Evolutionary conservation across 1,140 invertebrate genomes (phyloP).

Genomic region (Nasonia vitripennis): DNA sequence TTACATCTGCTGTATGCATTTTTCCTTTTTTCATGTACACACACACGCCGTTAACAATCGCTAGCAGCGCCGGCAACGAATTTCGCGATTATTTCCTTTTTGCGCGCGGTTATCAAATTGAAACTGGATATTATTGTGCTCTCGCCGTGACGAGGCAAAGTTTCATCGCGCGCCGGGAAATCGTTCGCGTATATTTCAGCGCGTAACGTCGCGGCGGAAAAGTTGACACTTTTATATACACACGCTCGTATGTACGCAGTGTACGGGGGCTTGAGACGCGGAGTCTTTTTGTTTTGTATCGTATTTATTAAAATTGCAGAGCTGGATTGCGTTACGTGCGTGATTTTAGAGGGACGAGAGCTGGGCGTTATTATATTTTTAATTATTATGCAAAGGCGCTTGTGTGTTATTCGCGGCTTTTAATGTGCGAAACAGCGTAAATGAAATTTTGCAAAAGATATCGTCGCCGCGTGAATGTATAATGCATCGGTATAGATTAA

Average conservation of each 20-base stretch:
- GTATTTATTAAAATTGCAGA: too few relatives aligned
- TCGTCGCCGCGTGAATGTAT: too few relatives aligned
- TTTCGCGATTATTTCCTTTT: slow-evolving; percentile 32
- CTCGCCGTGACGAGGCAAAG: not conserved
- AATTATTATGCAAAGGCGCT: too few relatives aligned
- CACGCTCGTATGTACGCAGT: not conserved
- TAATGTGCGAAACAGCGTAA: too few relatives aligned
- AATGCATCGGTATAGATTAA: too few relatives aligned
- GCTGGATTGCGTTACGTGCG: too few relatives aligned
- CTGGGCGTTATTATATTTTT: too few relatives aligned
- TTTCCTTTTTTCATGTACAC: not conserved
- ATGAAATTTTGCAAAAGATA: too few relatives aligned
- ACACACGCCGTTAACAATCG: not conserved
- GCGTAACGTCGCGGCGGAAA: not conserved
- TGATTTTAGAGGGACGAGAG: too few relatives aligned
- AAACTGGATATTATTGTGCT: slow-evolving; percentile 31
- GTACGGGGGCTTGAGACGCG: not conserved
- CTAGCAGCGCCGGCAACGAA: not conserved
- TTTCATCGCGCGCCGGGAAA: not conserved
- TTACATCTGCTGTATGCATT: slow-evolving; percentile 10
- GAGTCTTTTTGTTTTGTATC: not conserved
- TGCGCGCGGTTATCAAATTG: slow-evolving; percentile 31
- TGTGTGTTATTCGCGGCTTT: too few relatives aligned
- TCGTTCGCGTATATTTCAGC: slow-evolving; percentile 5
- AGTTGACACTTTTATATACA: not conserved